Base-by-base conservation (phyloP, 2,113 vertebrate genomes). In the Tetrax tetrax region DNA sequence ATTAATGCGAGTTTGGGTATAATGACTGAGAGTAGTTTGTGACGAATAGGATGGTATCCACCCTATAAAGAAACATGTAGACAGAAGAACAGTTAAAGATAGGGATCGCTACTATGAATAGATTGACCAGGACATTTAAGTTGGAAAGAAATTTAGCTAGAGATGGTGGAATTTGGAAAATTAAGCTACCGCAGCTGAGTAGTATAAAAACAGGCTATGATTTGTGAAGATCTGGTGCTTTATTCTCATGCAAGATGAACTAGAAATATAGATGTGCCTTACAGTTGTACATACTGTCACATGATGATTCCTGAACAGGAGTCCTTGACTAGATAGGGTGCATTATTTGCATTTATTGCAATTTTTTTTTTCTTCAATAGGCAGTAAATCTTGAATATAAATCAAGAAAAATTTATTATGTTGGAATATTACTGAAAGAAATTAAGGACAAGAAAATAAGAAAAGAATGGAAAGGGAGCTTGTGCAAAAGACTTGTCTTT, bases 361-460 rank as follows among this genome's bases (percentile, higher is more conserved):
- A 18, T 8, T 57, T 63, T 91, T 93, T 92, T 87, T 94, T 92
- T 89, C 45, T 95, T 95, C 51, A 86, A 43, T 51, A 45, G 38
- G 21, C 63, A 81, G 78, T 89, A 83, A 70, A 80, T 83, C 86
- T 95, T 94, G 70, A 93, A 66, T 96, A 89, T 91, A 96, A 96
- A 90, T 86, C 9, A 14, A 69, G 87, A 69, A 81, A 47, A 88
- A 57, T 17, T 77, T 37, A 91, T 94, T 87, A 53, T 72, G 41
- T 96, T 90, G 83, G 76, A 94, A 92, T 96, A 95, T 95, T 94
- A 41, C 82, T 71, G 63, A 74, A 96, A 95, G 81, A 93, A 89
- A 95, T 97, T 96, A 71, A 87, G 90, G 84, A 72, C 33, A 90
- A 94, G 95, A 93, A 97, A 95, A 93, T 72, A 95, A 97, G 87